Evolutionary conservation across 2,113 vertebrate genomes (phyloP), one percentile per base, ranked within the genome.

Genomic region (Poeciliopsis occidentalis): DNA sequence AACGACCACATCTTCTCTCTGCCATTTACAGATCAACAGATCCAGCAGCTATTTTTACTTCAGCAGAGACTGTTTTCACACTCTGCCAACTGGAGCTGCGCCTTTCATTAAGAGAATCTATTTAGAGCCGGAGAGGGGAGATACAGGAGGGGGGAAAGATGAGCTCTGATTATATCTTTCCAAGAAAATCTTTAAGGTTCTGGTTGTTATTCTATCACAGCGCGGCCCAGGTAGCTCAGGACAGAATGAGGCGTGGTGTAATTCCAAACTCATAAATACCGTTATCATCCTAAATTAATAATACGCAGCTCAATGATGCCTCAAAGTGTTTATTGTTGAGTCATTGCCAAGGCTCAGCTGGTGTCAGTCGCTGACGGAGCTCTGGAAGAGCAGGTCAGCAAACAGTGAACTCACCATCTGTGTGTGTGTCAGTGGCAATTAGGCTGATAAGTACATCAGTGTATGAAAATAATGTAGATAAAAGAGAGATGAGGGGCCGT

Each of bases 81-180:
- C 90, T 82, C 83, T 8, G 80, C 84, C 81, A 88, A 90, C 87
- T 90, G 89, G 87, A 92, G 87, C 89, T 41, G 57, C 61, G 79
- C 85, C 85, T 88, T 92, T 92, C 86, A 92, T 91, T 91, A 90
- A 81, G 85, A 69, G 78, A 87, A 86, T 88, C 88, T 94, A 94
- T 93, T 93, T 92, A 77, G 75, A 88, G 85, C 60, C 3, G 60
- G 82, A 73, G 27, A 34, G 76, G 24, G 62, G 76, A 44, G 74
- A 57, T 74, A 73, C 77, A 75, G 44, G 80, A 69, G 27, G 34
- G 82, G 81, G 47, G 26, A 32, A 77, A 72, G 85, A 88, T 82
- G 81, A 87, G 84, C 77, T 47, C 60, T 37, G 85, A 88, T 90
- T 77, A 82, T 71, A 88, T 81, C 80, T 86, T 73, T 89, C 75